These are phyloP conservation scores for Psilopsiagon aymara DNA, from an alignment of 2,113 vertebrate genomes.

Conservation along the genomic window DNA sequence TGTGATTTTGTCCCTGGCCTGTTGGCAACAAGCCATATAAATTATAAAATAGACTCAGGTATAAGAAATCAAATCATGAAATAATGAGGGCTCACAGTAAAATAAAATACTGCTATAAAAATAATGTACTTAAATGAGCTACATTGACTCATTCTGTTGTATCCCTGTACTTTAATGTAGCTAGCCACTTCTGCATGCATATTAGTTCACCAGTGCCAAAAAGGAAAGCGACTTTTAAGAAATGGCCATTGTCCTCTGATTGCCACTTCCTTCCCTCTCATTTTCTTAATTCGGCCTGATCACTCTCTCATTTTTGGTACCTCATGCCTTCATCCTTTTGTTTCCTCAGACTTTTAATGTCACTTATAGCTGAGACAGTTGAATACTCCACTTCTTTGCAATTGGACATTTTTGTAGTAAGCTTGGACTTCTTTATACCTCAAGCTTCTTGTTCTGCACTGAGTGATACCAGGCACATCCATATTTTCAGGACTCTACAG, in stretches of 20 bases:
- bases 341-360: not conserved
- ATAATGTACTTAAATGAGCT: not conserved
- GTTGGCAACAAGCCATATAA: not conserved
- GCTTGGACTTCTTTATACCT: not conserved
- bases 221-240: not conserved
- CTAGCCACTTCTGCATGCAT: not conserved
- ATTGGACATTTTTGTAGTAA: not conserved
- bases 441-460: not conserved
- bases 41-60: not conserved
- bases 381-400: not conserved
- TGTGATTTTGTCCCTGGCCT: not conserved
- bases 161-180: not conserved
- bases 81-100: not conserved
- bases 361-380: not conserved
- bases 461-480: not conserved
- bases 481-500: not conserved
- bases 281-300: not conserved
- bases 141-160: not conserved
- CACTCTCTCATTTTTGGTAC: not conserved
- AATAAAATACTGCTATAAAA: not conserved
- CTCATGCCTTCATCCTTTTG: not conserved
- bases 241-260: not conserved
- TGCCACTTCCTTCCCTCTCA: not conserved
- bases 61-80: not conserved
- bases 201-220: not conserved